Evolutionary conservation across 2,888 invertebrate species (phyloP), one percentile per base, ranked within the genome.

Genomic region (Tholera decimalis): DNA sequence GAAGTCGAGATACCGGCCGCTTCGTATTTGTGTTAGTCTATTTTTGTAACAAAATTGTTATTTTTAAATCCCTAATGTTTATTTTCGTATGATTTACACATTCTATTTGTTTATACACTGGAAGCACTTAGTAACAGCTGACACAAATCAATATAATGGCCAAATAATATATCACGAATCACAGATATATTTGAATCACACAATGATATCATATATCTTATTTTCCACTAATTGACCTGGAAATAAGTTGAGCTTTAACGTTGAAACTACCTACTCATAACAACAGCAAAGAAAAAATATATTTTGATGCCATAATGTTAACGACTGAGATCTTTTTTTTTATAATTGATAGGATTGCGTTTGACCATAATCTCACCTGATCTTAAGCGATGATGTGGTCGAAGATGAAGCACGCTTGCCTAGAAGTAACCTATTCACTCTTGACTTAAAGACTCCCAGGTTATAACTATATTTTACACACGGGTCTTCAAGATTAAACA

Each of bases 101-200:
- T 4, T 49, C 41, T 39, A 62, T 62, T 33, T 33, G 30, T 62
- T 59, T 59, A 24, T 18, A 28, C 22, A 41, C 20, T 0, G 3
- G 26, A 20, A 47, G 62, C 39, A 41, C 24, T 62, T 63, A 26
- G n/a, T 22, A 50, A 43, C 33, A 6, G 20, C 33, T 63, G 49
- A 13, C n/a, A 33, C n/a, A 13, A 49, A 33, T 63, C 49, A 63
- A 44, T 44, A 4, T 44, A 13, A 2, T 24, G 24, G 3, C 0
- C 11, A 44, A 3, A 0, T 22, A 22, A 22, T 13, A 2, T 5
- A 22, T 0, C 20, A 20, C 1, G 3, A n/a, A 37, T 37, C n/a
- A 43, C 13, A 5, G 6, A 24, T 7, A 24, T 2, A 2, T 24
- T 3, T 22, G 5, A 13, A 43, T 43, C 20, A 20, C 0, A 20